A percentile compares a stretch with the other conserved stretches of the same genome.
These are phyloP conservation scores for Thymallus thymallus DNA, from an alignment of 2,113 vertebrate species.

Conservation along the genomic window DNA sequence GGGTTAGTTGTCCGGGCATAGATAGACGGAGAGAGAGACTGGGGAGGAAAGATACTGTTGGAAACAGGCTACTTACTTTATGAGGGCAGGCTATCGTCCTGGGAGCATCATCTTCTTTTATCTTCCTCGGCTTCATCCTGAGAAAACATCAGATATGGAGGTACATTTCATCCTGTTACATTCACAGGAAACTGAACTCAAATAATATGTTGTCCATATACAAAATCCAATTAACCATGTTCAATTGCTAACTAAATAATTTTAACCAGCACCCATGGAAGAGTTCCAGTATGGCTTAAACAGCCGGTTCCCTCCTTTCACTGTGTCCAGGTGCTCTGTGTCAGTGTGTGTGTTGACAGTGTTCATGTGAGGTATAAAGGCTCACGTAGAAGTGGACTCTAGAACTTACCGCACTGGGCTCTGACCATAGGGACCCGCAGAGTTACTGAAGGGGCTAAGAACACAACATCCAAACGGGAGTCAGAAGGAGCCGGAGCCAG, in stretches of 20 bases:
- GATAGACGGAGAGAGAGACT: neutral
- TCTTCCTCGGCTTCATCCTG: slow-evolving; percentile 99
- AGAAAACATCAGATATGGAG: slow-evolving; percentile 25
- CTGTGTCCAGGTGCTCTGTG: neutral
- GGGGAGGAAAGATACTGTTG: neutral
- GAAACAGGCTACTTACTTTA: slow-evolving; percentile 81
- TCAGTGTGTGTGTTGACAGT: neutral
- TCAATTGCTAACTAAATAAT: neutral
- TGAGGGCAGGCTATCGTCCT: slow-evolving; percentile 98
- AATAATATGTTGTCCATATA: neutral
- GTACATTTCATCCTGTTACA: too few relatives aligned
- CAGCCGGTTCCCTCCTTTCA: neutral
- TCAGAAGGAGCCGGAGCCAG: neutral
- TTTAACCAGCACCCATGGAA: slow-evolving; percentile 4
- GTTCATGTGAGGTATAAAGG: neutral
- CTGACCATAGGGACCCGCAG: slow-evolving; percentile 33
- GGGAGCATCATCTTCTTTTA: slow-evolving; percentile 97
- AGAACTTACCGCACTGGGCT: slow-evolving; percentile 36
- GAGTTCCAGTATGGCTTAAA: neutral
- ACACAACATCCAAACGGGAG: slow-evolving; percentile 24
- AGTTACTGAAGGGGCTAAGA: slow-evolving; percentile 40
- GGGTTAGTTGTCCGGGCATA: too few relatives aligned
- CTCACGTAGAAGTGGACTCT: neutral
- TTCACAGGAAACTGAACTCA: neutral
- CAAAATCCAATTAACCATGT: neutral